These are phyloP conservation scores for Pampus argenteus DNA, from an alignment of 2,797 vertebrate species.

Conservation along the genomic window DNA sequence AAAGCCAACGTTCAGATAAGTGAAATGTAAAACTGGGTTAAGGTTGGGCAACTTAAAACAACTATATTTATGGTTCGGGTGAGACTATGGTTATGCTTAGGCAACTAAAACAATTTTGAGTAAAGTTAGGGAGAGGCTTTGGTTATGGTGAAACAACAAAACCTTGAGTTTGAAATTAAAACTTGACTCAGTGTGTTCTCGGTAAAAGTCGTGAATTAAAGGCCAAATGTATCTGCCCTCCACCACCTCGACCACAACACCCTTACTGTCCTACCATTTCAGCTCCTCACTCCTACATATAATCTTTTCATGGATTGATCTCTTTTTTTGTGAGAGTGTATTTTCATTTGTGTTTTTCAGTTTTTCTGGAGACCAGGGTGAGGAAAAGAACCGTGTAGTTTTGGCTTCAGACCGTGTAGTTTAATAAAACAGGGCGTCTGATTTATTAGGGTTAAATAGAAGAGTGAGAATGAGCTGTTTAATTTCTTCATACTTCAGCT, in stretches of 20 bases:
- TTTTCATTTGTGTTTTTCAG: background rate
- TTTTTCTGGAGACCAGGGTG: background rate
- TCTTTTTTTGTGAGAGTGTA: background rate
- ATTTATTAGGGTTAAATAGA: background rate
- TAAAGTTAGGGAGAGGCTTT: conserved; percentile 56
- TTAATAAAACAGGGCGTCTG: background rate
- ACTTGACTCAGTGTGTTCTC: conserved; percentile 49
- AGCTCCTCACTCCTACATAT: conserved; percentile 9
- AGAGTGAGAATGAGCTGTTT: background rate
- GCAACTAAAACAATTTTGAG: conserved; percentile 64
- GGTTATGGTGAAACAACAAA: conserved; percentile 53
- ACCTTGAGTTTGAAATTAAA: conserved; percentile 57
- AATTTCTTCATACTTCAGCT: background rate
- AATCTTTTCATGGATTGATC: background rate
- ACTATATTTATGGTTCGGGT: conserved; percentile 45
- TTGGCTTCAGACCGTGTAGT: background rate
- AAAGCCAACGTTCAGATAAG: conserved; percentile 9
- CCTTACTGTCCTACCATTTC: conserved; percentile 27
- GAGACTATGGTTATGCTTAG: conserved; percentile 48
- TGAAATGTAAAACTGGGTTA: conserved; percentile 13
- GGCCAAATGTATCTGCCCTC: conserved; percentile 29
- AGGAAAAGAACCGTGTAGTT: background rate
- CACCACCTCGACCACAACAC: conserved; percentile 41
- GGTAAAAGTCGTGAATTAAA: conserved; percentile 50
- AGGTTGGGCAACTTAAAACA: conserved; percentile 45